Base-by-base conservation (phyloP, 2,888 invertebrate genomes). In the Mesorhabditis belari region DNA sequence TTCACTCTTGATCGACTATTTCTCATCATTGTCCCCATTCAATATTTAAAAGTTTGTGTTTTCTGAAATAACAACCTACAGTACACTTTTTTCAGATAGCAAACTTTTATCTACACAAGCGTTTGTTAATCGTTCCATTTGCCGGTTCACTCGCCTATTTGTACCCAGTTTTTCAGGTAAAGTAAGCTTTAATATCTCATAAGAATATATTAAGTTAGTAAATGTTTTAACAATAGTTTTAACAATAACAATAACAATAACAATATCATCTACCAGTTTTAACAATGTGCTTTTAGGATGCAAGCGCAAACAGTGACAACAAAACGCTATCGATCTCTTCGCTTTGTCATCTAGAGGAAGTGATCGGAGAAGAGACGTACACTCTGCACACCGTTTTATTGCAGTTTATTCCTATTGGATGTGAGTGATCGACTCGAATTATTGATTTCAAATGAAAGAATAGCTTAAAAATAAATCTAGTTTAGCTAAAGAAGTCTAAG, bases 301-400 rank as follows among this genome's bases (percentile, higher is more conserved):
- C 5, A 12, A 52, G 63, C 23, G 49, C 67, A 65, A 50, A 50
- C 19, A 66, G 63, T 6, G 57, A 58, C 52, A 73, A 70, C 59
- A 23, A 57, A 2, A 59, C 70, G 1, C 35, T 65, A 3, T 28
- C 62, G 4, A 61, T 73, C 4, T 55, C 60, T 23, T 57, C 63
- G 19, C 63, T 69, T 5, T 73, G 73, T 25, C 58, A 67, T 19
- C 65, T 70, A 24, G 67, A 70, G 51, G 66, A 73, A 52, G 68
- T 71, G 12, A 63, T 67, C 26, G 71, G 67, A 6, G 66, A 66
- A 29, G 59, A 61, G 12, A 65, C 52, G 35, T 71, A 63, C 55
- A 12, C 58, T 3, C 44, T 50, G n/a, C 64, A 66, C 44, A 54
- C 67, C 17, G 54, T 67, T n/a, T 58, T 61, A 23, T 28, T 69